These are phyloP conservation scores for Diarsia dahlii DNA, from an alignment of 2,888 invertebrate species.

Conservation along the genomic window DNA sequence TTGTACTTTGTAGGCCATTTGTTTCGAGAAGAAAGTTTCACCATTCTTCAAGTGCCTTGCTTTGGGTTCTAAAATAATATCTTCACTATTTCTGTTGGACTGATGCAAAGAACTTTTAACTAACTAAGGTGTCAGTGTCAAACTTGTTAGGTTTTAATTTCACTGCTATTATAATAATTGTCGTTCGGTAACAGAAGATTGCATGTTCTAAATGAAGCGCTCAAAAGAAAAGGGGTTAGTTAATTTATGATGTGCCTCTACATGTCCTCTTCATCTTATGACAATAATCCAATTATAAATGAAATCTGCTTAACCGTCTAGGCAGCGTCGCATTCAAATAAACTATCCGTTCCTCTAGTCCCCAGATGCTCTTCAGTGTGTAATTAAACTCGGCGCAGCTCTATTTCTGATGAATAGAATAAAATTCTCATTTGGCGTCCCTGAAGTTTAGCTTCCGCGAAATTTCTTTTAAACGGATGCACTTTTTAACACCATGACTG, in stretches of 20 bases:
- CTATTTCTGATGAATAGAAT: conserved; percentile 46
- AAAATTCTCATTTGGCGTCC: conserved; percentile 33
- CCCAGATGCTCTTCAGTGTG: conserved; percentile 46
- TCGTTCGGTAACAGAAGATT: too few relatives aligned
- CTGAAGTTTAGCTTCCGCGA: conserved; percentile 9
- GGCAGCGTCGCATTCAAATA: conserved; percentile 34
- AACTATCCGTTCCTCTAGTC: conserved; percentile 33
- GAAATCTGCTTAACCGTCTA: conserved; percentile 25
- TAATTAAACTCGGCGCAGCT: conserved; percentile 46
- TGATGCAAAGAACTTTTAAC: neutral
- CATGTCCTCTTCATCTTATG: too few relatives aligned
- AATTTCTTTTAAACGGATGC: neutral
- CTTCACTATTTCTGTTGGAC: neutral
- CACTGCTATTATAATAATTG: too few relatives aligned
- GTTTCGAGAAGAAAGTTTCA: conserved; percentile 11
- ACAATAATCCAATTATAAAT: conserved; percentile 26
- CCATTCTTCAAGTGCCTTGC: neutral
- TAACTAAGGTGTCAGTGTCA: neutral
- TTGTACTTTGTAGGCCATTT: conserved; percentile 36
- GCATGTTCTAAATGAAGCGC: too few relatives aligned
- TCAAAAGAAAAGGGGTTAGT: neutral
- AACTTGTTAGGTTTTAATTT: neutral
- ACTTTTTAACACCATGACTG: neutral
- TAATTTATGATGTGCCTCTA: neutral
- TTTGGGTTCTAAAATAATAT: neutral